Conservation (phyloP, 2,888 invertebrate species). For the Lasius platythorax region DNA sequence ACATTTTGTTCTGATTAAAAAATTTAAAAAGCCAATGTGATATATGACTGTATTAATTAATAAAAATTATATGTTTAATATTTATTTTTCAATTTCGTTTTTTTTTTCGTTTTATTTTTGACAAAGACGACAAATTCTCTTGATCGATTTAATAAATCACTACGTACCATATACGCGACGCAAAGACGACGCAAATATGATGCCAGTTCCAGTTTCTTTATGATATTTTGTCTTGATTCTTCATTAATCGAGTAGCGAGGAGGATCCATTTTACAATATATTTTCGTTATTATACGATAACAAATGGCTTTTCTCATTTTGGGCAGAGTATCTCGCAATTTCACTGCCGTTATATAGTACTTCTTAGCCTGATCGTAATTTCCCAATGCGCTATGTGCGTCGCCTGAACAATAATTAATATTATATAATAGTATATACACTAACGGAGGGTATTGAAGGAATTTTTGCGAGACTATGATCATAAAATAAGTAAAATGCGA, state of each 20-base stretch:
- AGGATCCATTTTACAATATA: conserved; percentile 56
- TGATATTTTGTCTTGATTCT: not conserved
- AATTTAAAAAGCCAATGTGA: not conserved
- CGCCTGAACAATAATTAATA: conserved; percentile 63
- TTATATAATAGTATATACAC: not conserved
- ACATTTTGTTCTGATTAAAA: not conserved
- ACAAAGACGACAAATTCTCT: not conserved
- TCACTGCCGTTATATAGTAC: conserved; percentile 68
- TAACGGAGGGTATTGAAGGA: not conserved
- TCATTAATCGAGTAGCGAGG: conserved; percentile 2
- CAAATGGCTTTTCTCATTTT: conserved; percentile 26
- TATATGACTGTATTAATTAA: not conserved
- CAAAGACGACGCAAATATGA: conserved; percentile 69
- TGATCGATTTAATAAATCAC: not conserved
- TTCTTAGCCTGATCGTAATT: conserved; percentile 71
- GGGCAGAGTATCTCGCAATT: conserved; percentile 14
- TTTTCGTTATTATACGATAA: conserved; percentile 42
- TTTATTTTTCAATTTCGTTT: not conserved
- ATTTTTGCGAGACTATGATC: not conserved
- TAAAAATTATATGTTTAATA: not conserved
- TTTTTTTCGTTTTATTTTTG: not conserved
- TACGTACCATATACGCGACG: conserved; percentile 65
- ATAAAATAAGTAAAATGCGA: not conserved
- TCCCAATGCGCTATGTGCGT: conserved; percentile 72
- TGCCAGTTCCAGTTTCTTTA: conserved; percentile 62